Percentiles rank a stretch among this genome's conserved stretches.
Evolutionary conservation across 2,888 invertebrate species (phyloP).

Genomic region (Lydus trimaculatus): DNA sequence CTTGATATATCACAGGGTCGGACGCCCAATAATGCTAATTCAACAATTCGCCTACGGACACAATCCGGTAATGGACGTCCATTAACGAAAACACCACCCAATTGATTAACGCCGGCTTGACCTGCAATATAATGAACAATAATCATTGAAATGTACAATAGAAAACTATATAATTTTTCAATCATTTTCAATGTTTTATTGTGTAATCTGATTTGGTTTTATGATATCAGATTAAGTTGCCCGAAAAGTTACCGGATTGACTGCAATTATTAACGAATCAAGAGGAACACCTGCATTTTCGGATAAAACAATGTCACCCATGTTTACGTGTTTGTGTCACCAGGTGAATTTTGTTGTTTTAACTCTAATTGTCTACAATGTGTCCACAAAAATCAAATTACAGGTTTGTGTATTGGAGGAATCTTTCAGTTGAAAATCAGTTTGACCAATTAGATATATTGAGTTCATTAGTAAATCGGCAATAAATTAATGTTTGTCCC

Average conservation of each 20-base stretch:
- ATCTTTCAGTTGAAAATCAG: not conserved
- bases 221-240: not conserved
- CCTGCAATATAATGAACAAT: conserved; percentile 65
- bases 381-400: too few relatives aligned
- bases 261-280: conserved; percentile 32
- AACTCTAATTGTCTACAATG: not conserved
- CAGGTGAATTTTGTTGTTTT: conserved; percentile 23
- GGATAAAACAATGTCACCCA: conserved; percentile 27
- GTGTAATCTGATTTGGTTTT: not conserved
- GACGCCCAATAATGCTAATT: conserved; percentile 92
- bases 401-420: not conserved
- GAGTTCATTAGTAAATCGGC: not conserved
- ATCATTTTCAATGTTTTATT: not conserved
- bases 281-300: conserved; percentile 31
- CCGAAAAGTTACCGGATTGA: conserved; percentile 9
- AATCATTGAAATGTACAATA: not conserved
- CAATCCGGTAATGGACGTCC: conserved; percentile 96
- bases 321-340: conserved; percentile 18
- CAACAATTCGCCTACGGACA: conserved; percentile 91
- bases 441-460: not conserved
- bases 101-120: conserved; percentile 96
- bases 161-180: conserved; percentile 6
- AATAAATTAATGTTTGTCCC: not conserved
- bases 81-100: conserved; percentile 97
- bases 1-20: conserved; percentile 96